Conservation (phyloP, 2,113 vertebrate genomes). For the Eulemur rufifrons region DNA sequence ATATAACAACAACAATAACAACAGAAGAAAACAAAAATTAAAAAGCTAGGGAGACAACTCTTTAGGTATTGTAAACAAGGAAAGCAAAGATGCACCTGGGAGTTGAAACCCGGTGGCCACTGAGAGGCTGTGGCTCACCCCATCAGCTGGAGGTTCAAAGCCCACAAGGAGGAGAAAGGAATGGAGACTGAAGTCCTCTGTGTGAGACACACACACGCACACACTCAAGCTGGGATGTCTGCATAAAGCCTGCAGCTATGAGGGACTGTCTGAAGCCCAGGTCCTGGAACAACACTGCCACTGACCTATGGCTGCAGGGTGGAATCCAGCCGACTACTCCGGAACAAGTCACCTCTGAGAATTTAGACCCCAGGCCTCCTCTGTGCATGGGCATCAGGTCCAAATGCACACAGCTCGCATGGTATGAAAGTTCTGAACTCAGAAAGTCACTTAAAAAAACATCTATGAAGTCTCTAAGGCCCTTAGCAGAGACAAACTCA, state of each 20-base stretch:
- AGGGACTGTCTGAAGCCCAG: background rate
- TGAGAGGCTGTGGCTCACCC: too few relatives aligned
- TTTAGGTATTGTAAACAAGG: background rate
- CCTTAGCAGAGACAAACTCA: background rate
- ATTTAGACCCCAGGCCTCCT: background rate
- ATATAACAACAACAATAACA: background rate
- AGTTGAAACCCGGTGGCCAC: background rate
- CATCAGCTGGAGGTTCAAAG: background rate
- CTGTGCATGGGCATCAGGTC: background rate
- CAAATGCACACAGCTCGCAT: background rate
- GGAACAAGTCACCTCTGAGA: background rate
- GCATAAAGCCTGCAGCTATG: background rate
- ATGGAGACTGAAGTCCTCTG: too few relatives aligned
- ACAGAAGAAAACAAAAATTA: background rate
- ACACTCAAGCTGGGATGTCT: background rate
- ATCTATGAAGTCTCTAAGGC: background rate
- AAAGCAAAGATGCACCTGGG: background rate
- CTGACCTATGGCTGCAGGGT: background rate
- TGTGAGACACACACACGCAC: rapidly evolving
- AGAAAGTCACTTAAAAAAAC: background rate
- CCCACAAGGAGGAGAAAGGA: background rate
- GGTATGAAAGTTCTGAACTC: background rate
- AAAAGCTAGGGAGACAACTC: background rate
- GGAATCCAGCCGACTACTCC: background rate
- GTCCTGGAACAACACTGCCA: background rate